Conservation (phyloP, 2,113 vertebrate species). For the Lathamus discolor region DNA sequence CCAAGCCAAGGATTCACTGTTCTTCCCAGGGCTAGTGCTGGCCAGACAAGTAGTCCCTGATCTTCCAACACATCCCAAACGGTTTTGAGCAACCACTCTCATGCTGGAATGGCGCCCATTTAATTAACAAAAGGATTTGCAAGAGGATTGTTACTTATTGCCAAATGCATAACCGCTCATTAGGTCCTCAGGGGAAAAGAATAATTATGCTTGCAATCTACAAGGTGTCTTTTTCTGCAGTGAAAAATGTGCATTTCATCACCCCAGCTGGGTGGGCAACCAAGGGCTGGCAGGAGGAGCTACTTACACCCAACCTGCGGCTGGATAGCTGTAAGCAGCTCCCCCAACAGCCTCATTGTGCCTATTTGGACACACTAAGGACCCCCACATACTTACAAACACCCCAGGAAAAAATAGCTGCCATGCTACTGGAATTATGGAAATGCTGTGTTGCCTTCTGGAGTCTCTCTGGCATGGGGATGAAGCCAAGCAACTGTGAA, state of each 20-base stretch:
- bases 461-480: background rate
- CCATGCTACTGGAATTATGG: fast-evolving
- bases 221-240: background rate
- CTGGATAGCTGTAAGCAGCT: background rate
- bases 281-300: fast-evolving
- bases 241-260: background rate
- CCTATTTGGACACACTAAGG: fast-evolving
- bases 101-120: background rate
- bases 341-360: fast-evolving
- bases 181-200: background rate
- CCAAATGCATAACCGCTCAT: constrained; percentile 8
- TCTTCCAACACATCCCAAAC: background rate
- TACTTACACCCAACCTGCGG: fast-evolving
- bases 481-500: background rate
- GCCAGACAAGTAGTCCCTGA: background rate
- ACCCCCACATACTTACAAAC: fast-evolving
- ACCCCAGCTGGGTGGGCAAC: background rate
- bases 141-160: background rate
- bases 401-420: background rate
- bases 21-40: background rate
- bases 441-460: fast-evolving
- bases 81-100: background rate
- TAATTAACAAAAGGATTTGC: constrained; percentile 46
- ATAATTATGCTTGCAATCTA: background rate
- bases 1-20: background rate